phyloP scores from a whole-genome alignment of 2,888 invertebrate species.

The Molorchus minor region DNA sequence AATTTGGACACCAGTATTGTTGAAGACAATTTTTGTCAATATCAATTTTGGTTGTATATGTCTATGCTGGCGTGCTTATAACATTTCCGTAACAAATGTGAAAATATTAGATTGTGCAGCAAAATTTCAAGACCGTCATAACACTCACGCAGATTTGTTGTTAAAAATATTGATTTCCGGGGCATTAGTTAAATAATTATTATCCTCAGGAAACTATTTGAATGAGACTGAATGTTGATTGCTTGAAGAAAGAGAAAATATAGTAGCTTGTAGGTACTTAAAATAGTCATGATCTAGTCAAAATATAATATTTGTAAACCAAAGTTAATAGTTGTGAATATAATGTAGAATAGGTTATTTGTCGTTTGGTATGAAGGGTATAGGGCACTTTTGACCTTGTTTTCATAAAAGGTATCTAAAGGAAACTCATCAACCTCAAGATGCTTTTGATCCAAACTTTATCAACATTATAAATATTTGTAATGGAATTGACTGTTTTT shows the following conservation, averaged over 20 bases:
- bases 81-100: too few relatives aligned
- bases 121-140: too few relatives aligned
- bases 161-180: neutral
- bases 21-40: too few relatives aligned
- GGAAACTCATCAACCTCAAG: too few relatives aligned
- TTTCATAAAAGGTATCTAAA: neutral
- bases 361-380: constrained; percentile 39
- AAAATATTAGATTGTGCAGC: too few relatives aligned
- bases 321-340: constrained; percentile 41
- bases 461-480: too few relatives aligned
- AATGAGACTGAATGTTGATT: constrained; percentile 47
- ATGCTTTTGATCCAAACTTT: too few relatives aligned
- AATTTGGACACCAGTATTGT: too few relatives aligned
- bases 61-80: too few relatives aligned
- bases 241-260: constrained; percentile 27
- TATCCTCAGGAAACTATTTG: constrained; percentile 39
- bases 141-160: too few relatives aligned
- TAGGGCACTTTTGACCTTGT: constrained; percentile 25
- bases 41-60: too few relatives aligned
- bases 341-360: constrained; percentile 37
- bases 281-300: constrained; percentile 41
- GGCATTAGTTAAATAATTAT: constrained; percentile 39
- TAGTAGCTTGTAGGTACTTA: constrained; percentile 17
- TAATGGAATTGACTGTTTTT: neutral
- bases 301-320: constrained; percentile 27